These are phyloP conservation scores for Pteromalus puparum DNA, from an alignment of 1,140 invertebrate species.

Conservation along the genomic window DNA sequence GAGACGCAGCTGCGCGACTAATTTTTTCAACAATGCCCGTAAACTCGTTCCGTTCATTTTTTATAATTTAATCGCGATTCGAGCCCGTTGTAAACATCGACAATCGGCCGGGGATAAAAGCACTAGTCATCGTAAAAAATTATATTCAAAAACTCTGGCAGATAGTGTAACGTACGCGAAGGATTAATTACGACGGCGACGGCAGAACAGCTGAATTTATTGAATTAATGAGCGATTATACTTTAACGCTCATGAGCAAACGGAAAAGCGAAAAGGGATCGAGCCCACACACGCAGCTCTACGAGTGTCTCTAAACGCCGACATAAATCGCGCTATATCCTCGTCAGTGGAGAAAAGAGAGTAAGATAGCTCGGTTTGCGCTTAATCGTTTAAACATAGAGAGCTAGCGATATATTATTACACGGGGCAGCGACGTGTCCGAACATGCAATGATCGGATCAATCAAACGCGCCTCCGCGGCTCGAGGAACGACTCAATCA, in stretches of 20 bases:
- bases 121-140: too few species aligned
- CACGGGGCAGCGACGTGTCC: neutral
- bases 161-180: too few species aligned
- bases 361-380: neutral
- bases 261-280: too few species aligned
- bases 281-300: too few species aligned
- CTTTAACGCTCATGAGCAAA: too few species aligned
- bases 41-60: neutral
- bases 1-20: constrained; percentile 32
- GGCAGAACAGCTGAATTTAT: too few species aligned
- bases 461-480: constrained; percentile 41
- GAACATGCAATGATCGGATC: constrained; percentile 49
- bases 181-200: too few species aligned
- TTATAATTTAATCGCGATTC: constrained; percentile 12
- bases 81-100: neutral
- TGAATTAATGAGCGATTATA: too few species aligned
- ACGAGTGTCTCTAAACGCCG: constrained; percentile 19
- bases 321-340: constrained; percentile 14
- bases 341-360: neutral
- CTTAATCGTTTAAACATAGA: constrained; percentile 28
- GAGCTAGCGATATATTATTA: constrained; percentile 42
- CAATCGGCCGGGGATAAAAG: neutral
- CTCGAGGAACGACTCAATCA: constrained; percentile 49
- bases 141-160: too few species aligned
- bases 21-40: neutral